Base-by-base conservation (phyloP, 2,797 vertebrate genomes). In the Pseudomugil gertrudae region DNA sequence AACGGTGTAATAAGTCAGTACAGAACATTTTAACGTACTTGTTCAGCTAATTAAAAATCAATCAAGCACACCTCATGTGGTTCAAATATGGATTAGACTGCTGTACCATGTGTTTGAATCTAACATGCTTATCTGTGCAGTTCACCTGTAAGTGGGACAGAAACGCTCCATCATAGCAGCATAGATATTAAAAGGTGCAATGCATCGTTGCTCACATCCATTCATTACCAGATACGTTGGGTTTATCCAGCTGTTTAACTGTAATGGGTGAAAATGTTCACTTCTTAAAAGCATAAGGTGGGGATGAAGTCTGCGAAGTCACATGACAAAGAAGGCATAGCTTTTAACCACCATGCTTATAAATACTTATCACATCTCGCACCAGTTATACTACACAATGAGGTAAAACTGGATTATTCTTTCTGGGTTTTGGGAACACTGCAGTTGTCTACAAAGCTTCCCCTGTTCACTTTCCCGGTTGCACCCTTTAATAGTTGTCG, bases 131-230 rank as follows among this genome's bases (percentile, higher is more conserved):
- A 83, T 80, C 76, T 85, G 85, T 86, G 71, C 90, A 84, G 87
- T 66, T 90, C 86, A 76, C 23, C 85, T 84, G 88, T 89, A 77
- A 72, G 62, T 36, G 23, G 35, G 32, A 52, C 43, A 33, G 43
- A 77, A 62, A 72, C 43, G 56, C 52, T 76, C 40, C 35, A 76
- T 40, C 27, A 65, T 83, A 89, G 83, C 77, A 70, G 72, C 56
- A 40, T 66, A 64, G 68, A 55, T 90, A 92, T 94, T 93, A 94
- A 93, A 93, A 68, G 94, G 92, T 94, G 94, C 93, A 94, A 91
- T 84, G 63, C 3, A 38, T 57, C 57, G 23, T 47, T 5, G 5
- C 24, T 54, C 48, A 51, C 13, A 30, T 35, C 19, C 13, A 33
- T 35, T 61, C 23, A 47, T 0, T 0, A 17, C 35, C 52, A 19